Percentiles rank a stretch among this genome's conserved stretches.
phyloP scores from a whole-genome alignment of 2,888 invertebrate genomes.

The Drosophila atripex region DNA sequence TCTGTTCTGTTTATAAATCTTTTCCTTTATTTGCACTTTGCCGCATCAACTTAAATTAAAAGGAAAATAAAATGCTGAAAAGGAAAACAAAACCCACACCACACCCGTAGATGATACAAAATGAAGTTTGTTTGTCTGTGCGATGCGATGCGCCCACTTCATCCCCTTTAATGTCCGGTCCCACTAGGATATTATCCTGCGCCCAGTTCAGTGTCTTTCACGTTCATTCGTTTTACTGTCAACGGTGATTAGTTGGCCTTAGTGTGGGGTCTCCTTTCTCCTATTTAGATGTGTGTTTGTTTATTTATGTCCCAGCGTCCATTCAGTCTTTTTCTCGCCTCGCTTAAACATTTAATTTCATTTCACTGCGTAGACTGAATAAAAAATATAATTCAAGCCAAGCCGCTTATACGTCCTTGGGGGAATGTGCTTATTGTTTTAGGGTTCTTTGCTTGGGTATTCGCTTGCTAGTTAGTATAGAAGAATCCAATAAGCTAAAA shows the following conservation, averaged over 20 bases:
- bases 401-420: slow-evolving; percentile 46
- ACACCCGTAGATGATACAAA: slow-evolving; percentile 55
- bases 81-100: slow-evolving; percentile 43
- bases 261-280: slow-evolving; percentile 18
- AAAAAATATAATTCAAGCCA: slow-evolving; percentile 63
- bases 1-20: slow-evolving; percentile 70
- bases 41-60: slow-evolving; percentile 75
- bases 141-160: neutral
- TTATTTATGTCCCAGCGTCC: slow-evolving; percentile 8
- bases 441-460: slow-evolving; percentile 14
- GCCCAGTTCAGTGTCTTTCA: slow-evolving; percentile 51
- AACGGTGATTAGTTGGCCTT: slow-evolving; percentile 74
- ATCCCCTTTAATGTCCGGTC: slow-evolving; percentile 50
- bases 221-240: slow-evolving; percentile 60
- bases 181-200: slow-evolving; percentile 39
- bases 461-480: neutral
- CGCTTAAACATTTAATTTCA: slow-evolving; percentile 21
- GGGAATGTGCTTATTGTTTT: slow-evolving; percentile 49
- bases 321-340: slow-evolving; percentile 15
- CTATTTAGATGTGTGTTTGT: slow-evolving; percentile 6
- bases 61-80: slow-evolving; percentile 46
- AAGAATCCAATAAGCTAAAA: neutral
- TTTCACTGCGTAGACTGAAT: slow-evolving; percentile 26
- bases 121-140: slow-evolving; percentile 34
- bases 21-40: slow-evolving; percentile 69